phyloP scores from a whole-genome alignment of 2,113 vertebrate species.

The Naja naja region DNA sequence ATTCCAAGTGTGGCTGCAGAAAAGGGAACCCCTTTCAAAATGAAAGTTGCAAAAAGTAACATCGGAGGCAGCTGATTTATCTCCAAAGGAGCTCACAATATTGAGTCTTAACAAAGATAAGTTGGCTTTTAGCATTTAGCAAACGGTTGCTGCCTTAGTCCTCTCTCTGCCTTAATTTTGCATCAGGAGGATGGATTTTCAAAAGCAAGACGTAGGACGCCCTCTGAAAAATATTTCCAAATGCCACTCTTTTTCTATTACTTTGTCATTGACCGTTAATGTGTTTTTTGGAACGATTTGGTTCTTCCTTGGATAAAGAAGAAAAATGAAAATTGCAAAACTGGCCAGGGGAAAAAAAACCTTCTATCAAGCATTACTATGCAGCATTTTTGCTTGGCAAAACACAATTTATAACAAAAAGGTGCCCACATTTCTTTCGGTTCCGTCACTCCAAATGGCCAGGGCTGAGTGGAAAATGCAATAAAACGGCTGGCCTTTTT shows the following conservation, averaged over 20 bases:
- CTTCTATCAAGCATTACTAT: slow-evolving; percentile 68
- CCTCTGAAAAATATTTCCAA: slow-evolving; percentile 63
- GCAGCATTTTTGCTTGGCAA: slow-evolving; percentile 66
- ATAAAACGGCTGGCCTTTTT: slow-evolving; percentile 74
- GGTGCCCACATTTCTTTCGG: slow-evolving; percentile 57
- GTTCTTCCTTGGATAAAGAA: slow-evolving; percentile 63
- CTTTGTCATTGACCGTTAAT: slow-evolving; percentile 75
- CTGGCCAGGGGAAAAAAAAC: slow-evolving; percentile 16
- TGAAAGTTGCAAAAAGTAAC: neutral
- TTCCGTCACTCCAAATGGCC: slow-evolving; percentile 68
- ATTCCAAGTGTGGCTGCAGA: neutral
- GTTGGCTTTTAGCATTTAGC: slow-evolving; percentile 26
- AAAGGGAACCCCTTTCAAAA: neutral
- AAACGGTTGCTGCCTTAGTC: slow-evolving; percentile 40
- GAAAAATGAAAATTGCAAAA: slow-evolving; percentile 67
- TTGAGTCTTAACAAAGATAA: neutral
- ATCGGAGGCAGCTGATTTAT: neutral
- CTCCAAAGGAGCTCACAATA: neutral
- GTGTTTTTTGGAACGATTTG: slow-evolving; percentile 67
- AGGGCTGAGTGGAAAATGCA: slow-evolving; percentile 66
- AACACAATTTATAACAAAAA: slow-evolving; percentile 71
- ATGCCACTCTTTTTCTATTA: slow-evolving; percentile 72
- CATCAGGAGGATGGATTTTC: slow-evolving; percentile 48
- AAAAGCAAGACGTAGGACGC: slow-evolving; percentile 60
- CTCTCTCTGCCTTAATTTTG: slow-evolving; percentile 46